Evolutionary conservation across 1,140 invertebrate species (phyloP).

Genomic region (Tetragonula clypearis): DNA sequence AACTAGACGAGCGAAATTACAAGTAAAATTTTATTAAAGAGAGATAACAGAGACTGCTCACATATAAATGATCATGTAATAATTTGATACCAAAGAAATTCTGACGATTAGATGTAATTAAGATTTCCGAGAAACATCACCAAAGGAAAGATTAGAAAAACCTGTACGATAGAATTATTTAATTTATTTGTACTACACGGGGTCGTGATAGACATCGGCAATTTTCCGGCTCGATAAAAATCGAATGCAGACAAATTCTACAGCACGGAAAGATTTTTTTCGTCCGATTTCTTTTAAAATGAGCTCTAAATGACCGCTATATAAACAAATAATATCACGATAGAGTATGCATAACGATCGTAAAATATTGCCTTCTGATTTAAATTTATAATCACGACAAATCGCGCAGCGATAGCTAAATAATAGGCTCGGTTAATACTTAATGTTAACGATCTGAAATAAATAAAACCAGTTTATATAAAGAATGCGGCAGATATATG

Average conservation of each 20-base stretch:
- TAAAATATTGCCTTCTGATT: slow-evolving; percentile 31
- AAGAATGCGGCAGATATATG: slow-evolving; percentile 16
- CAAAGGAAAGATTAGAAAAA: neutral
- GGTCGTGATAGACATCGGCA: neutral
- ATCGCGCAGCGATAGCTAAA: slow-evolving; percentile 17
- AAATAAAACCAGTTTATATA: slow-evolving; percentile 45
- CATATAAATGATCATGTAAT: neutral
- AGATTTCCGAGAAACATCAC: neutral
- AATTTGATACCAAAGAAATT: neutral
- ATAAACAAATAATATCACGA: slow-evolving; percentile 11
- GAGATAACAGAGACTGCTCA: neutral
- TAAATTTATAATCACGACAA: slow-evolving; percentile 42
- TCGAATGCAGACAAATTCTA: slow-evolving; percentile 5
- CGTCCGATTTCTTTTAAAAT: slow-evolving; percentile 8
- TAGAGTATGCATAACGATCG: neutral
- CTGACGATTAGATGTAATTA: neutral
- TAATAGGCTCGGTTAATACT: slow-evolving; percentile 18
- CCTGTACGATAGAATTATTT: neutral
- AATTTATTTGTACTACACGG: neutral
- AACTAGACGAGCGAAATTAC: neutral
- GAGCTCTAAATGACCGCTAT: slow-evolving; percentile 17
- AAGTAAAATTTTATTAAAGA: neutral
- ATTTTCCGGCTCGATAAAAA: slow-evolving; percentile 7
- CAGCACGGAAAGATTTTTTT: neutral
- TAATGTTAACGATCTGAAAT: slow-evolving; percentile 36